Percentiles rank a stretch among this genome's conserved stretches.
Evolutionary conservation across 2,888 invertebrate species (phyloP).

Genomic region (Hydraecia micacea): DNA sequence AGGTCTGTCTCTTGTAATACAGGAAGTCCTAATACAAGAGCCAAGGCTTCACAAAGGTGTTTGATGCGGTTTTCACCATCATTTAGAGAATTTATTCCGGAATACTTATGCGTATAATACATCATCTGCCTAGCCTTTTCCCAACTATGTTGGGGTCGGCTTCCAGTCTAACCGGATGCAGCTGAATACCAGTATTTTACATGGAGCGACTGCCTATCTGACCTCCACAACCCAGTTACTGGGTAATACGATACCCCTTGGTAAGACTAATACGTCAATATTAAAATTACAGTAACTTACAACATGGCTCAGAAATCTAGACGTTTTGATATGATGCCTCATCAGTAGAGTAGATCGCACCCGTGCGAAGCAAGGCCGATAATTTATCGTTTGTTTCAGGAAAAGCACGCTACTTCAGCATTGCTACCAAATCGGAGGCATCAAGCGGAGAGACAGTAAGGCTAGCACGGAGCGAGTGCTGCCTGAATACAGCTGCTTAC

Average conservation of each 20-base stretch:
- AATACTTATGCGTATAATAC: neutral
- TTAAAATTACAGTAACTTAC: neutral
- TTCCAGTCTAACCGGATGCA: no score
- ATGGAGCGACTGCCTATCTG: no score
- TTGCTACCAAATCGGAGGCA: constrained; percentile 96
- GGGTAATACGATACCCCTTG: no score
- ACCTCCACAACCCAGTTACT: no score
- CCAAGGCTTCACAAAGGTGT: neutral
- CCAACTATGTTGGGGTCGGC: no score
- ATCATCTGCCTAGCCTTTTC: no score
- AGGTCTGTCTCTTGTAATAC: neutral
- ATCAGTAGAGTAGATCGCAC: neutral
- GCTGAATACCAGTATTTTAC: no score
- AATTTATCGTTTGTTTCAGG: constrained; percentile 83
- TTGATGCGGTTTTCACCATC: neutral
- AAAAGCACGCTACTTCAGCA: constrained; percentile 94
- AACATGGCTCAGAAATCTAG: neutral
- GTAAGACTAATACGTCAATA: no score
- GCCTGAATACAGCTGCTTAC: constrained; percentile 97
- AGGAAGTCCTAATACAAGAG: neutral
- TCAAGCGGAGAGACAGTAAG: constrained; percentile 91
- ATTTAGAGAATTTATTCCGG: neutral
- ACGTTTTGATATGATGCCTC: neutral
- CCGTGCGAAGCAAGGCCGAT: no score
- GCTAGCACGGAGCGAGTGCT: constrained; percentile 92